A percentile compares a stretch with the other conserved stretches of the same genome.
These are phyloP conservation scores for Labrus mixtus DNA, from an alignment of 2,113 vertebrate genomes.

Conservation along the genomic window DNA sequence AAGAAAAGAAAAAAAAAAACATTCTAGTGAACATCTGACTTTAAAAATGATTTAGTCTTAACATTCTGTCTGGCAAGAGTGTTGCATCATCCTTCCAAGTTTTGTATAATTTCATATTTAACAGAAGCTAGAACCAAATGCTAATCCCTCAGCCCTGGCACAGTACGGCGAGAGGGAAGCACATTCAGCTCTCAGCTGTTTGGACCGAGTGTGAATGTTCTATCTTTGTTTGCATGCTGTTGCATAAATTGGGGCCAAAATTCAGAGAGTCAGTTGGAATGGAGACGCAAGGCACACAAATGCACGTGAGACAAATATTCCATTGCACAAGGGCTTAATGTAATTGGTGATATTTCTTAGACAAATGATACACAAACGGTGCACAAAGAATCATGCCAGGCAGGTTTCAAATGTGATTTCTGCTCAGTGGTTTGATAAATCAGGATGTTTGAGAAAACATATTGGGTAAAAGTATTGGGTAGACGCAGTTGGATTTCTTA, in stretches of 20 bases:
- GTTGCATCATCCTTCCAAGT: not conserved
- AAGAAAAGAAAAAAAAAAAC: not conserved
- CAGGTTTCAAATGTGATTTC: not conserved
- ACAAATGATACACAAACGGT: not conserved
- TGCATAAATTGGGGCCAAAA: not conserved
- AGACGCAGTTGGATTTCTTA: not conserved
- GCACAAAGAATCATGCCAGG: not conserved
- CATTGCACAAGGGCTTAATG: not conserved
- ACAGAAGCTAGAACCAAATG: slow-evolving; percentile 22
- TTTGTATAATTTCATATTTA: not conserved
- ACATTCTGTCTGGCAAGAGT: not conserved
- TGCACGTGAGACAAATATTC: not conserved
- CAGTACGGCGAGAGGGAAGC: not conserved
- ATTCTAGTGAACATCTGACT: not conserved
- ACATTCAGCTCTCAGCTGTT: slow-evolving; percentile 21
- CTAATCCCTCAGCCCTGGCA: slow-evolving; percentile 17
- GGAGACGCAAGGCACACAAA: too few relatives aligned
- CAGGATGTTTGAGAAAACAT: not conserved
- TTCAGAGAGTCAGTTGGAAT: not conserved
- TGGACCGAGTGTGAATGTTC: slow-evolving; percentile 4
- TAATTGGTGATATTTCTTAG: not conserved
- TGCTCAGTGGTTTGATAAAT: not conserved
- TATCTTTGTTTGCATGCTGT: slow-evolving; percentile 23
- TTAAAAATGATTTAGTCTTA: not conserved
- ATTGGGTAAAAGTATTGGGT: too few relatives aligned